A percentile compares a stretch with the other conserved stretches of the same genome.
These are phyloP conservation scores for Perca fluviatilis DNA, from an alignment of 2,113 vertebrate species.

Conservation along the genomic window DNA sequence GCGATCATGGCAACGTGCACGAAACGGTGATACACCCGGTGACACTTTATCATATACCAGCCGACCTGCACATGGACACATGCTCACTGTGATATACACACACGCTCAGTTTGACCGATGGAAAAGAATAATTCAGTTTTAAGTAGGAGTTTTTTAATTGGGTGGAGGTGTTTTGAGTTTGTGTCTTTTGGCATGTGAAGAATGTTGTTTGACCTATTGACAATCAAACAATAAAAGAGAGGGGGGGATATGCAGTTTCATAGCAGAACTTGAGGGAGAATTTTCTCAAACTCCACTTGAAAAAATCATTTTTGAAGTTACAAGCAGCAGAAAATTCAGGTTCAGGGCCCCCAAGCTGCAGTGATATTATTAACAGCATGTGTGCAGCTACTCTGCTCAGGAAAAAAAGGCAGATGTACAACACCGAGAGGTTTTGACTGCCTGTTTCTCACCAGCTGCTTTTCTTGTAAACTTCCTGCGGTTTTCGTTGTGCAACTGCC, in stretches of 20 bases:
- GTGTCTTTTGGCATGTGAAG: neutral
- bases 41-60: neutral
- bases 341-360: neutral
- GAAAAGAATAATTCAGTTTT: no score
- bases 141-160: neutral
- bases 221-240: neutral
- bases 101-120: neutral
- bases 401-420: constrained; percentile 38
- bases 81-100: neutral
- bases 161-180: neutral
- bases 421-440: constrained; percentile 38
- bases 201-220: neutral
- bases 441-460: constrained; percentile 62
- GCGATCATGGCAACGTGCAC: no score
- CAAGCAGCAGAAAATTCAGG: neutral
- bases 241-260: neutral
- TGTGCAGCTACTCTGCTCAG: constrained; percentile 2
- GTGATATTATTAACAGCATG: constrained; percentile 3
- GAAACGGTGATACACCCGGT: neutral
- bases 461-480: constrained; percentile 65
- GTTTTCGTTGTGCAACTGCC: constrained; percentile 41
- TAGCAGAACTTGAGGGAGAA: neutral
- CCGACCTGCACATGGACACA: neutral
- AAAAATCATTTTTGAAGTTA: no score
- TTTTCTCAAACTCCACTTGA: neutral